Conservation (phyloP, 2,888 invertebrate genomes). For the Meganola albula region DNA sequence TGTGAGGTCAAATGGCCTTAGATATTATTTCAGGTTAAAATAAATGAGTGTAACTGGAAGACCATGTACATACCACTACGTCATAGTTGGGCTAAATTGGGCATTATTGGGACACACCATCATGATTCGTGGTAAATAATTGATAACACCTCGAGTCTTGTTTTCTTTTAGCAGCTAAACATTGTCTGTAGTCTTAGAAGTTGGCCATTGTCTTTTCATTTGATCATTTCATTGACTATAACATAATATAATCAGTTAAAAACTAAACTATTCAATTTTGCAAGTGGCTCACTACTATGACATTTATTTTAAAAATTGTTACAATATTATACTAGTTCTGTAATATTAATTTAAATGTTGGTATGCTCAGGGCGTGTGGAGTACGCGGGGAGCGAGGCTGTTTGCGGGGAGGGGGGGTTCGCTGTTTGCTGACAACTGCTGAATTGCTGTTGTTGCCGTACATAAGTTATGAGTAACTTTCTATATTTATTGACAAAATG, state of each 20-base stretch:
- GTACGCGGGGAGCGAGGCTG: constrained; percentile 68
- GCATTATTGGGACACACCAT: constrained; percentile 54
- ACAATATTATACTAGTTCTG: constrained; percentile 25
- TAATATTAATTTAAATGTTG: constrained; percentile 68
- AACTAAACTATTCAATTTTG: no score
- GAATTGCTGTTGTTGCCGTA: constrained; percentile 73
- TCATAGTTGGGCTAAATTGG: constrained; percentile 63
- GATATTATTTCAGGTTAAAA: constrained; percentile 63
- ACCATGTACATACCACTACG: constrained; percentile 52
- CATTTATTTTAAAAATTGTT: constrained; percentile 25
- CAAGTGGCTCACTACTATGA: constrained; percentile 28
- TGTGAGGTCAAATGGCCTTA: constrained; percentile 43
- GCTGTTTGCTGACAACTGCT: constrained; percentile 75
- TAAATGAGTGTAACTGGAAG: constrained; percentile 46
- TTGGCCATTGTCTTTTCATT: background rate
- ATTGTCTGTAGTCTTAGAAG: constrained; percentile 1
- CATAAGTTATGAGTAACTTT: constrained; percentile 76
- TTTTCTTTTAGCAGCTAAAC: constrained; percentile 16
- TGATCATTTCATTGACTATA: background rate
- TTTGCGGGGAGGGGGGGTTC: constrained; percentile 66
- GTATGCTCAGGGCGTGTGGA: constrained; percentile 75
- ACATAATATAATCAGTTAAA: background rate
- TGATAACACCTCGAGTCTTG: constrained; percentile 30
- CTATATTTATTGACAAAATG: constrained; percentile 68
- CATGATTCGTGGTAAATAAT: constrained; percentile 51